Evolutionary conservation across 2,797 vertebrate species (phyloP).

Genomic region (Zenarchopterus dispar): DNA sequence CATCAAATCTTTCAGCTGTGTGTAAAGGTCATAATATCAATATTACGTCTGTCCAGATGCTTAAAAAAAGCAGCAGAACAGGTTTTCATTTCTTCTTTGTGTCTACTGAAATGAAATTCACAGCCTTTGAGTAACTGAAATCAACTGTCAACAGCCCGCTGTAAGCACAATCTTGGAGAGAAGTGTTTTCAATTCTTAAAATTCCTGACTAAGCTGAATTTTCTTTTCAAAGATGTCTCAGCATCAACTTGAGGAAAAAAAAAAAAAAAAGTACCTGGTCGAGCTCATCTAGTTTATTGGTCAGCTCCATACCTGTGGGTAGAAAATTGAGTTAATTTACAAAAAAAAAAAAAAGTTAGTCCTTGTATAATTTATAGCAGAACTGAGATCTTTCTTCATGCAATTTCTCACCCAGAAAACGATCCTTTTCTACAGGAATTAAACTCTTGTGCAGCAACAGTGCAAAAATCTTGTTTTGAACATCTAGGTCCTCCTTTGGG

Average conservation of each 20-base stretch:
- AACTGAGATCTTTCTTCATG: neutral
- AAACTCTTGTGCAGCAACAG: conserved; percentile 76
- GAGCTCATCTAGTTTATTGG: conserved; percentile 70
- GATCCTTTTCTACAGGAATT: conserved; percentile 62
- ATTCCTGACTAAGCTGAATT: neutral
- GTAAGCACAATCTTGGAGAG: too few relatives aligned
- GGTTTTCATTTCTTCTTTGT: neutral
- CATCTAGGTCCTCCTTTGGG: conserved; percentile 66
- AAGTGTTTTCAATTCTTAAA: neutral
- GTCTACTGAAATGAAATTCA: neutral
- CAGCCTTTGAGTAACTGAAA: conserved; percentile 3
- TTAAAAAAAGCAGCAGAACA: too few relatives aligned
- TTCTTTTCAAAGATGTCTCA: neutral
- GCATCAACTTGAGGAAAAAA: neutral
- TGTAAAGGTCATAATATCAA: conserved; percentile 28
- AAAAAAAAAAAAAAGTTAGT: conserved; percentile 1
- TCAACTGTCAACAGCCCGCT: neutral
- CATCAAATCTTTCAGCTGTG: conserved; percentile 71
- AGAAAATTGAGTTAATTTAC: conserved; percentile 16
- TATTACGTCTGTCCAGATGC: neutral
- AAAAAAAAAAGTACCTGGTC: conserved; percentile 70
- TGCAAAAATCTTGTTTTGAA: conserved; percentile 76
- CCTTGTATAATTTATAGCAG: neutral
- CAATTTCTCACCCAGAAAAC: conserved; percentile 66
- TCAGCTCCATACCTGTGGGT: conserved; percentile 70